phyloP scores from a whole-genome alignment of 2,888 invertebrate genomes.

The Pomacea canaliculata region DNA sequence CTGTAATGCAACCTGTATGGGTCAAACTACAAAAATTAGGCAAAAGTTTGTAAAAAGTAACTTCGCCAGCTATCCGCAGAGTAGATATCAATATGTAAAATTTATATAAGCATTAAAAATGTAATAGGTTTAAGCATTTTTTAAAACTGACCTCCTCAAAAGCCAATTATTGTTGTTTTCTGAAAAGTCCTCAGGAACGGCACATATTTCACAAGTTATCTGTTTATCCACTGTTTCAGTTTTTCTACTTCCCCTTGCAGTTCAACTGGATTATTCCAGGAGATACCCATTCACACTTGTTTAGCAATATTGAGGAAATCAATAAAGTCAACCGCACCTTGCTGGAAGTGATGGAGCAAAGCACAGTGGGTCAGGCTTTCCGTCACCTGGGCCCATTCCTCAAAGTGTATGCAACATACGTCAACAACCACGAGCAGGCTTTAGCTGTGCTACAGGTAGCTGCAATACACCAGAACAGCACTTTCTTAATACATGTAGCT shows the following conservation, averaged over 20 bases:
- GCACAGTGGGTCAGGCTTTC: constrained; percentile 78
- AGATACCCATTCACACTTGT: constrained; percentile 58
- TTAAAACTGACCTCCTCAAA: too few relatives aligned
- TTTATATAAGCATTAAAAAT: too few relatives aligned
- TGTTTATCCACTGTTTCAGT: constrained; percentile 45
- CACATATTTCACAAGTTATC: too few relatives aligned
- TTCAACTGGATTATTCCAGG: constrained; percentile 61
- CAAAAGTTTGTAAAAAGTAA: too few relatives aligned
- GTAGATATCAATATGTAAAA: too few relatives aligned
- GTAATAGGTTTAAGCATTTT: too few relatives aligned
- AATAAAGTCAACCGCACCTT: constrained; percentile 71
- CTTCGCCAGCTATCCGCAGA: too few relatives aligned
- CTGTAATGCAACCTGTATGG: too few relatives aligned
- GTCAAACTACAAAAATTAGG: too few relatives aligned
- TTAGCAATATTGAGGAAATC: constrained; percentile 67
- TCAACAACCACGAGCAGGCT: constrained; percentile 79
- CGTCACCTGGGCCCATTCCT: constrained; percentile 81
- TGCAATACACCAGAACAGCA: background rate
- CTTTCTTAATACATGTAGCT: too few relatives aligned
- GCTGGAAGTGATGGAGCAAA: constrained; percentile 65
- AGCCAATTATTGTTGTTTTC: too few relatives aligned
- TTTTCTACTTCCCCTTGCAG: constrained; percentile 65
- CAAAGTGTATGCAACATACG: constrained; percentile 83
- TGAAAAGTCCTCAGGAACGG: too few relatives aligned
- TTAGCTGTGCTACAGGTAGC: constrained; percentile 76